A percentile compares a stretch with the other conserved stretches of the same genome.
phyloP scores from a whole-genome alignment of 2,797 vertebrate species.

The Melopsittacus undulatus region DNA sequence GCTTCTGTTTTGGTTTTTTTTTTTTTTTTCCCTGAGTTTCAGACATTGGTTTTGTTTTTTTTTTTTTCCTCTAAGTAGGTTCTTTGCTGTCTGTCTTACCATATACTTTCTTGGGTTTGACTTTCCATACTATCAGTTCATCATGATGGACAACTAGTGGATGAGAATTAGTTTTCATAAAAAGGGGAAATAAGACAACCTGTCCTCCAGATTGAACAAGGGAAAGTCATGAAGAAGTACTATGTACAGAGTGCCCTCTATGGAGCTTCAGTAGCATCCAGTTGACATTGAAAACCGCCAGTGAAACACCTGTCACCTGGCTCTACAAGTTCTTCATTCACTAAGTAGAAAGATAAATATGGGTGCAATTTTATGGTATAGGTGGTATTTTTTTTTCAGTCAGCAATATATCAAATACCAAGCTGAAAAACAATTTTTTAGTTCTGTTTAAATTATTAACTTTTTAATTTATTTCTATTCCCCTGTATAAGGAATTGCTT shows the following conservation, averaged over 20 bases:
- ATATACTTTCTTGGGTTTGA: background rate
- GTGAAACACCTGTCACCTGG: background rate
- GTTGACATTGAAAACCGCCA: background rate
- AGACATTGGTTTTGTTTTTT: background rate
- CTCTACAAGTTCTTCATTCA: background rate
- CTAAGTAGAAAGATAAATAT: background rate
- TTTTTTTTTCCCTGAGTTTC: accelerated
- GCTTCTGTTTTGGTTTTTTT: background rate
- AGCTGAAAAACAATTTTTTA: slow-evolving; percentile 22
- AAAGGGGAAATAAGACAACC: background rate
- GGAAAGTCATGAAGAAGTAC: background rate
- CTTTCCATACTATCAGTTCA: background rate
- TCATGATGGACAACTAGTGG: background rate
- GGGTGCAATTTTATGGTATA: background rate
- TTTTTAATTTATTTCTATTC: slow-evolving; percentile 58
- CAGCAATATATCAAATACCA: background rate
- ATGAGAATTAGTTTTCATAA: background rate
- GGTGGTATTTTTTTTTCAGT: background rate
- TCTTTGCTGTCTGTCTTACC: background rate
- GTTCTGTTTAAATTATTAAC: slow-evolving; percentile 57
- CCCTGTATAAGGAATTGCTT: slow-evolving; percentile 30
- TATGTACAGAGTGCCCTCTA: background rate
- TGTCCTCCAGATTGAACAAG: background rate
- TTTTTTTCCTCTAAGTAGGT: background rate
- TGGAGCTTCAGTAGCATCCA: background rate